A percentile compares a stretch with the other conserved stretches of the same genome.
Evolutionary conservation across 2,888 invertebrate species (phyloP).

Genomic region (Ctenicera cuprea): DNA sequence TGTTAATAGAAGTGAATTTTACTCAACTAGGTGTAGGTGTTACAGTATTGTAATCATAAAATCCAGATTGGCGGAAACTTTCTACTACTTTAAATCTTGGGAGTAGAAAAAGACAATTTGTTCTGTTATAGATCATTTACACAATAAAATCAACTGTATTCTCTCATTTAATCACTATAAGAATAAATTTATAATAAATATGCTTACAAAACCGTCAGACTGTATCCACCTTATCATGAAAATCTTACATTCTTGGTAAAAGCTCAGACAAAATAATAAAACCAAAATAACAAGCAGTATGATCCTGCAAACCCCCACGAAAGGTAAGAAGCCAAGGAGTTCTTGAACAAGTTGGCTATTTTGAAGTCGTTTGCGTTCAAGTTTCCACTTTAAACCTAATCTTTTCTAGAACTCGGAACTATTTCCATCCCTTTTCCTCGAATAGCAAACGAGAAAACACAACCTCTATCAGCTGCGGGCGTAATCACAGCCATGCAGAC

Average conservation of each 20-base stretch:
- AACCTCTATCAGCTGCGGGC: slow-evolving; percentile 53
- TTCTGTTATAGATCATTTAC: no score
- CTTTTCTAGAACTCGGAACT: slow-evolving; percentile 50
- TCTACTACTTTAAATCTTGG: background rate
- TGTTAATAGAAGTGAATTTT: no score
- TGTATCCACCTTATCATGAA: background rate
- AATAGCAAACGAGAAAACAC: slow-evolving; percentile 47
- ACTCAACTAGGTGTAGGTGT: no score
- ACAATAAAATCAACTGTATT: no score
- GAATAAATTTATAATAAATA: no score
- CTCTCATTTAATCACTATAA: no score
- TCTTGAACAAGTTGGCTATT: slow-evolving; percentile 47
- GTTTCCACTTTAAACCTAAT: slow-evolving; percentile 48
- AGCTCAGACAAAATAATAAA: slow-evolving; percentile 26
- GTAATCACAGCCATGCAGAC: slow-evolving; percentile 70
- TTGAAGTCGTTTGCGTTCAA: slow-evolving; percentile 47
- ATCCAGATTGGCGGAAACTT: background rate
- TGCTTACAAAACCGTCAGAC: background rate
- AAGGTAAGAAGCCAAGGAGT: slow-evolving; percentile 32
- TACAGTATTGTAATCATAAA: background rate
- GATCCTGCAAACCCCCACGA: slow-evolving; percentile 19
- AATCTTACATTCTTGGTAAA: background rate
- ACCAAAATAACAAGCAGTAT: slow-evolving; percentile 8
- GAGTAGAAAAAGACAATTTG: background rate
- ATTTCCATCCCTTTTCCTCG: slow-evolving; percentile 47